Evolutionary conservation across 2,797 vertebrate genomes (phyloP).

Genomic region (Myiotriccus ornatus): DNA sequence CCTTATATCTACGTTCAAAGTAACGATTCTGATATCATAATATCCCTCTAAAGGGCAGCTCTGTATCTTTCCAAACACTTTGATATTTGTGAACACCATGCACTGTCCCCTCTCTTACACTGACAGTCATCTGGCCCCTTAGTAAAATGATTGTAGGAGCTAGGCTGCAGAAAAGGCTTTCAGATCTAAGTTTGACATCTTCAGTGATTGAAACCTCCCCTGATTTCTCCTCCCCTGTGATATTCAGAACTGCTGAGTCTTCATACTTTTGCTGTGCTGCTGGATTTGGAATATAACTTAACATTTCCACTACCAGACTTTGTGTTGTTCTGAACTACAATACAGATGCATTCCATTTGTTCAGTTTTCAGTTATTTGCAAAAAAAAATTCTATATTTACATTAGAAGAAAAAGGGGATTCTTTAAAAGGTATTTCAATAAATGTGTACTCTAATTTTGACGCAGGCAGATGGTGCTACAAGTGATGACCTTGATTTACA

Average conservation of each 20-base stretch:
- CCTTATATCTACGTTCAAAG: neutral
- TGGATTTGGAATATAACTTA: neutral
- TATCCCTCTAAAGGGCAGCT: neutral
- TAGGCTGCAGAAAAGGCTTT: neutral
- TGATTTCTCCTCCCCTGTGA: neutral
- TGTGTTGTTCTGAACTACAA: neutral
- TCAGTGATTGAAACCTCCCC: neutral
- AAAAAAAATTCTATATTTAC: neutral
- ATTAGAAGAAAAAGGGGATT: slow-evolving; percentile 1
- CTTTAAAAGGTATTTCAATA: slow-evolving; percentile 48
- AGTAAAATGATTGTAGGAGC: neutral
- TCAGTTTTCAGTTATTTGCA: neutral
- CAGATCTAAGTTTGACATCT: neutral
- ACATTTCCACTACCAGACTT: neutral
- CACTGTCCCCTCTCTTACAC: accelerated
- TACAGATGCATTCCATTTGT: neutral
- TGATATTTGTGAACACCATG: neutral
- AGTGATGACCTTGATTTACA: slow-evolving; percentile 97
- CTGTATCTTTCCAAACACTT: neutral
- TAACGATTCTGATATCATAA: neutral
- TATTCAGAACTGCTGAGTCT: neutral
- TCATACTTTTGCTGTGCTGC: neutral
- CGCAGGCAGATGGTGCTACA: slow-evolving; percentile 94
- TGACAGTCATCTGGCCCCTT: neutral
- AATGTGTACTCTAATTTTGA: slow-evolving; percentile 51